phyloP scores from a whole-genome alignment of 2,113 vertebrate genomes.

The Pelusios castaneus region DNA sequence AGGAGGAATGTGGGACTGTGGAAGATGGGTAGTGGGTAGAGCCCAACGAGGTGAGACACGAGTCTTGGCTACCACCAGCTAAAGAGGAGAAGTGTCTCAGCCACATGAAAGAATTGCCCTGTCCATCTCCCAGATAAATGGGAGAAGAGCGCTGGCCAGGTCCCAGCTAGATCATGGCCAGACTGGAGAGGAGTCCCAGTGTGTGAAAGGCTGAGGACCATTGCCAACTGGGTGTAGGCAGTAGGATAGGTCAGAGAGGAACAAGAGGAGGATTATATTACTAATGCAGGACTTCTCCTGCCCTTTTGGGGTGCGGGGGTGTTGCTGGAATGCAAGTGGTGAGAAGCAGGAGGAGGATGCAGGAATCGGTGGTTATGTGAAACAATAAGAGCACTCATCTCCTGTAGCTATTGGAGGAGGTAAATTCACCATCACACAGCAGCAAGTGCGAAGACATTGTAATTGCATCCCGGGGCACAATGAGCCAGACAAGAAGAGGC shows the following conservation, averaged over 20 bases:
- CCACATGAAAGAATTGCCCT: neutral
- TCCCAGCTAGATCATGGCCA: neutral
- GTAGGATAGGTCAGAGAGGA: neutral
- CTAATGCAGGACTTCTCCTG: neutral
- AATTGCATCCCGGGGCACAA: conserved; percentile 69
- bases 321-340: neutral
- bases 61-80: too few relatives aligned
- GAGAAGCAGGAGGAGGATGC: neutral
- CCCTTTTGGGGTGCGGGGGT: neutral
- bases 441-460: conserved; percentile 58
- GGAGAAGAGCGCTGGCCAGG: neutral
- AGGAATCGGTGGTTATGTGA: neutral
- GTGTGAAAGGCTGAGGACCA: neutral
- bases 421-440: conserved; percentile 18
- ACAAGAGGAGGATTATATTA: neutral
- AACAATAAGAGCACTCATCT: neutral
- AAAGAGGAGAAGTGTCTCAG: neutral
- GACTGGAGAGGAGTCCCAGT: neutral
- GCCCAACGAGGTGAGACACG: too few relatives aligned
- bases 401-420: neutral
- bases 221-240: neutral
- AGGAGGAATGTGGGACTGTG: neutral
- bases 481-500: conserved; percentile 15
- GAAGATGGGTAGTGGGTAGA: neutral
- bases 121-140: too few relatives aligned